These are phyloP conservation scores for Tor tambroides DNA, from an alignment of 2,113 vertebrate genomes.

Conservation along the genomic window DNA sequence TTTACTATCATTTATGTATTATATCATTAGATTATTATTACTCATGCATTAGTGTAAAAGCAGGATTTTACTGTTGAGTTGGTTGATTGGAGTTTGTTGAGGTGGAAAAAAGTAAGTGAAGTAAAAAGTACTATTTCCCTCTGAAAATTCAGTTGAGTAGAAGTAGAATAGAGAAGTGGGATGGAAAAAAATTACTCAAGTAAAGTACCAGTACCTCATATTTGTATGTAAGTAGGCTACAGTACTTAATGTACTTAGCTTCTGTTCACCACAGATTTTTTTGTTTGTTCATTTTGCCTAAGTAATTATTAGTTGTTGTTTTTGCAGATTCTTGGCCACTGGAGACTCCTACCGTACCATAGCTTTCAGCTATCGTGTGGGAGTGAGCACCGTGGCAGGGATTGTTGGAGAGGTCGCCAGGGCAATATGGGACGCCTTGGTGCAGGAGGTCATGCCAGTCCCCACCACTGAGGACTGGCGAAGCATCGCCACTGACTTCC, in stretches of 20 bases:
- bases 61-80: too few relatives aligned
- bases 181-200: too few relatives aligned
- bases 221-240: too few relatives aligned
- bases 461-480: not conserved
- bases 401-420: not conserved
- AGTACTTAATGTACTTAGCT: not conserved
- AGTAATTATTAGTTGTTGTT: not conserved
- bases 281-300: not conserved
- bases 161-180: too few relatives aligned
- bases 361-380: slow-evolving; percentile 6
- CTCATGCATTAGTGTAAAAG: too few relatives aligned
- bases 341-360: not conserved
- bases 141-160: too few relatives aligned
- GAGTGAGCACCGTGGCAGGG: not conserved
- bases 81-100: too few relatives aligned
- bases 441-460: not conserved
- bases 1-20: too few relatives aligned
- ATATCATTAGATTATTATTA: too few relatives aligned
- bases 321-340: slow-evolving; percentile 6
- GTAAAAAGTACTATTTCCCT: too few relatives aligned
- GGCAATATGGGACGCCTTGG: not conserved
- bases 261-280: not conserved
- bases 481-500: not conserved
- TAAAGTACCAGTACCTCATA: too few relatives aligned
- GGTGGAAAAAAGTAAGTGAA: too few relatives aligned